Percentiles rank a stretch among this genome's conserved stretches.
These are phyloP conservation scores for Drosophila fungiperda DNA, from an alignment of 2,888 invertebrate species.

Conservation along the genomic window DNA sequence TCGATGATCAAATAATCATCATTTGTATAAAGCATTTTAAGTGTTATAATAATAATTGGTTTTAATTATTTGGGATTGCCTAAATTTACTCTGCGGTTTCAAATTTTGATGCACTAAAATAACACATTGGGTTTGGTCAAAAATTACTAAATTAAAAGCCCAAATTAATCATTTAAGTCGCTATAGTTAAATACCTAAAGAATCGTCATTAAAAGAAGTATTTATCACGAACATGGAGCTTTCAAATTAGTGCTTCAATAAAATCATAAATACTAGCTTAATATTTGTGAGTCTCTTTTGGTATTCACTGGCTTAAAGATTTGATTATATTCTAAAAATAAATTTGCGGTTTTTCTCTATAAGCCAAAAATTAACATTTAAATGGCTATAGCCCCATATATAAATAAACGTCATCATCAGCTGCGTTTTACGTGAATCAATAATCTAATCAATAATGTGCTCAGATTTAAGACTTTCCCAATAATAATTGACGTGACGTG, in stretches of 20 bases:
- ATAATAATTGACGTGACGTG: slow-evolving; percentile 34
- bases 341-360: neutral
- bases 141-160: neutral
- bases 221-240: slow-evolving; percentile 38
- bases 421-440: slow-evolving; percentile 14
- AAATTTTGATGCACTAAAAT: neutral
- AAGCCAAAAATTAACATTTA: neutral
- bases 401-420: neutral
- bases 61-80: neutral
- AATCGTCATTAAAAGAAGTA: neutral
- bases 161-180: neutral
- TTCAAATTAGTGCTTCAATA: slow-evolving; percentile 63
- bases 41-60: slow-evolving; percentile 41
- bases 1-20: slow-evolving; percentile 7
- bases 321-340: neutral
- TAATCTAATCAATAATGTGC: slow-evolving; percentile 45
- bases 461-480: slow-evolving; percentile 53
- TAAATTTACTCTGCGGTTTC: too few relatives aligned
- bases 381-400: slow-evolving; percentile 9
- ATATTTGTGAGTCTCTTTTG: slow-evolving; percentile 2
- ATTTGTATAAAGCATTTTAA: slow-evolving; percentile 34
- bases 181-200: slow-evolving; percentile 2
- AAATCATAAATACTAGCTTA: slow-evolving; percentile 33
- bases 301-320: neutral
- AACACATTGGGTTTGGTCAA: neutral